Conservation (phyloP, 2,113 vertebrate genomes). For the Tenebrosternarchus preto region DNA sequence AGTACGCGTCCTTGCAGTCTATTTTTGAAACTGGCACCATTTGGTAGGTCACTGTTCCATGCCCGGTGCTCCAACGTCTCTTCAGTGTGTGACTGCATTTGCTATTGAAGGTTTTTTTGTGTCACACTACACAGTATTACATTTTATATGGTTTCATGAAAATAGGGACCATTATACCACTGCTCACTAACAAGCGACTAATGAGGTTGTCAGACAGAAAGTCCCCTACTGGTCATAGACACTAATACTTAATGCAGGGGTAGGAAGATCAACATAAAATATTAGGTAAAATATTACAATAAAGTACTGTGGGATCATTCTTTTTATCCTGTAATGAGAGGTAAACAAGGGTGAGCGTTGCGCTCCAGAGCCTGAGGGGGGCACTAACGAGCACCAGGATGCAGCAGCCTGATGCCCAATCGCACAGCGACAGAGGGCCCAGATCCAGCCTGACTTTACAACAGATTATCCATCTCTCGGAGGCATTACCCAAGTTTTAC, state of each 20-base stretch:
- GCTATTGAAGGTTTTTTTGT: not conserved
- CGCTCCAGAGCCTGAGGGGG: not conserved
- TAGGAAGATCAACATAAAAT: too few relatives aligned
- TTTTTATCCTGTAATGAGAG: not conserved
- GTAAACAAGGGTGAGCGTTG: conserved; percentile 13
- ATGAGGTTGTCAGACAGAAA: not conserved
- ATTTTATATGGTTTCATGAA: not conserved
- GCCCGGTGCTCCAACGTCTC: not conserved
- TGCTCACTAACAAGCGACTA: not conserved
- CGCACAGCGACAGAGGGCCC: conserved; percentile 9
- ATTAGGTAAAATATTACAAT: not conserved
- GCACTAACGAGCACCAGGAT: not conserved
- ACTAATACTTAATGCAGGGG: too few relatives aligned
- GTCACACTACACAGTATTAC: not conserved
- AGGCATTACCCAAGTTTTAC: conserved; percentile 62
- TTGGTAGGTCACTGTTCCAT: conserved; percentile 33
- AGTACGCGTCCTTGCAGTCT: conserved; percentile 45
- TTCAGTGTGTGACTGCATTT: not conserved
- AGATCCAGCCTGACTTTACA: conserved; percentile 60
- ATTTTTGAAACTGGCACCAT: conserved; percentile 42
- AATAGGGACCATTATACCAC: not conserved
- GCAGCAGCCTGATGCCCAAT: conserved; percentile 29
- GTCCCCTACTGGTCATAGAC: not conserved
- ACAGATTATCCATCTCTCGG: conserved; percentile 54
- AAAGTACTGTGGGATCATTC: not conserved